Percentiles rank a stretch among this genome's conserved stretches.
These are phyloP conservation scores for Heliocidaris erythrogramma DNA, from an alignment of 35 echinoderm and acorn worm species.

Conservation along the genomic window DNA sequence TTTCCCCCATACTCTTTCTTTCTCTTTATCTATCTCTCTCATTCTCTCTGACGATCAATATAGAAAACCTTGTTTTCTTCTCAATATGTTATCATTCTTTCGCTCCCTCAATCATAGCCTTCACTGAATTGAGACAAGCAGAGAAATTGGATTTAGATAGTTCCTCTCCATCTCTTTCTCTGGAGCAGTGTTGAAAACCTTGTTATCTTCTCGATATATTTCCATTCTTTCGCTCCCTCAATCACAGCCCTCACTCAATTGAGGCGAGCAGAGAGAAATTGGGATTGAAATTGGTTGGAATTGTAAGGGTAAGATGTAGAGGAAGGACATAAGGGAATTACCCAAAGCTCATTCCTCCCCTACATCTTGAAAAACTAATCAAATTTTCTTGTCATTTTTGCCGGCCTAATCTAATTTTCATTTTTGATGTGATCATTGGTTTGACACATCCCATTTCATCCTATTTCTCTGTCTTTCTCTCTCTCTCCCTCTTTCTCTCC, in stretches of 20 bases:
- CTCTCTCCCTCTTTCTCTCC: neutral
- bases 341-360: neutral
- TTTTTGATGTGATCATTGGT: constrained; percentile 28
- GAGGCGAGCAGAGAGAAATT: neutral
- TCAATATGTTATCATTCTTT: neutral
- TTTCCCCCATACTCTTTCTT: too few relatives aligned
- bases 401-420: constrained; percentile 28
- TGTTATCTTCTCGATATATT: neutral
- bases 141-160: neutral
- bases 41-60: neutral
- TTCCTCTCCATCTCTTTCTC: neutral
- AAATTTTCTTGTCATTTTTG: constrained; percentile 43
- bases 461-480: neutral
- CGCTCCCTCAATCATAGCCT: neutral
- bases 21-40: too few relatives aligned
- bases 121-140: neutral
- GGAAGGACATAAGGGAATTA: neutral
- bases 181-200: neutral
- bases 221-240: neutral
- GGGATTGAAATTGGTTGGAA: constrained; percentile 3
- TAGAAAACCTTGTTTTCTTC: neutral
- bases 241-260: neutral
- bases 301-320: neutral
- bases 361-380: constrained; percentile 29
- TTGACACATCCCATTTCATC: constrained; percentile 22